Conservation (phyloP, 2,888 invertebrate genomes). For the Monochamus alternatus region DNA sequence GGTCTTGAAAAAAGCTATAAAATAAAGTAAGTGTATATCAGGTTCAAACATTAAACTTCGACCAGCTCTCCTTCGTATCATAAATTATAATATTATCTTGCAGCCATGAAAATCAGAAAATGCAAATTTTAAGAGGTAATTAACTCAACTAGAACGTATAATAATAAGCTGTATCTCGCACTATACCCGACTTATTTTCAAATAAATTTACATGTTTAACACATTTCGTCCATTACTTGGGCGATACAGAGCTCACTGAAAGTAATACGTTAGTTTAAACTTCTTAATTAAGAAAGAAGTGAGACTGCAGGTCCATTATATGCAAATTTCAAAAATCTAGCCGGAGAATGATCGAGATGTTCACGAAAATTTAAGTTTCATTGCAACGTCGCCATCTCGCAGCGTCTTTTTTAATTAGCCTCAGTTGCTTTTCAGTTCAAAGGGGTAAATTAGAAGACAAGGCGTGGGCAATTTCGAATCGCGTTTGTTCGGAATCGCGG, state of each 20-base stretch:
- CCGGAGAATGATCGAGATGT: too few relatives aligned
- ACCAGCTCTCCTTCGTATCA: too few relatives aligned
- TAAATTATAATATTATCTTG: too few relatives aligned
- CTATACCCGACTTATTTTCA: slow-evolving; percentile 8
- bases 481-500: not conserved
- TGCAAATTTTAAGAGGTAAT: slow-evolving; percentile 8
- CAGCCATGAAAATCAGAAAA: not conserved
- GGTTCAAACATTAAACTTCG: too few relatives aligned
- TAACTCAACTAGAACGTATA: slow-evolving; percentile 1
- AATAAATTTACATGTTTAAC: slow-evolving; percentile 8
- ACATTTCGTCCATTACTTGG: not conserved
- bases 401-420: not conserved
- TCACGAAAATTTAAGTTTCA: too few relatives aligned
- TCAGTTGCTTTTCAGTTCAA: not conserved
- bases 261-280: slow-evolving; percentile 2
- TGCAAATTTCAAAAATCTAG: not conserved
- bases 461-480: not conserved
- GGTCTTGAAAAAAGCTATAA: too few relatives aligned
- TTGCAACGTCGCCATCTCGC: too few relatives aligned
- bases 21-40: too few relatives aligned
- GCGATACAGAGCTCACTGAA: not conserved
- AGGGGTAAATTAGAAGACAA: slow-evolving; percentile 2
- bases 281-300: slow-evolving; percentile 2
- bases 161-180: not conserved
- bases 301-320: not conserved